A percentile compares a stretch with the other conserved stretches of the same genome.
These are phyloP conservation scores for Iselma pallidipennis DNA, from an alignment of 2,888 invertebrate genomes.

Conservation along the genomic window DNA sequence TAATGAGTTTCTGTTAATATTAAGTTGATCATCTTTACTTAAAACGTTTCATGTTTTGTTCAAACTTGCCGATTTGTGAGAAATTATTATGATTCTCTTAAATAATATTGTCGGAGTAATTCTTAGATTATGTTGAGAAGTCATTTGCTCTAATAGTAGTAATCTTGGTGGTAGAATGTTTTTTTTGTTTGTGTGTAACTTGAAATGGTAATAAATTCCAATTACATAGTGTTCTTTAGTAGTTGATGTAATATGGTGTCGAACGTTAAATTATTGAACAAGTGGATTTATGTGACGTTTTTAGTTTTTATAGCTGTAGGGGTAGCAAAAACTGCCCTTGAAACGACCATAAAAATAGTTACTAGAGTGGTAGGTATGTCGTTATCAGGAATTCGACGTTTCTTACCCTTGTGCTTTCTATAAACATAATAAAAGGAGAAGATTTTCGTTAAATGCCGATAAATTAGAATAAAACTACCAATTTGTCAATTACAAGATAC, in stretches of 20 bases:
- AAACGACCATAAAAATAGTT: constrained; percentile 2
- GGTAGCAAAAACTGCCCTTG: neutral
- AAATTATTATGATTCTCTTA: too few species aligned
- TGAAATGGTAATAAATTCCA: constrained; percentile 3
- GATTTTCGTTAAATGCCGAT: neutral
- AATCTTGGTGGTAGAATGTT: too few species aligned
- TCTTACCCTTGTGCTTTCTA: too few species aligned
- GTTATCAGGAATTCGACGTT: constrained; percentile 1
- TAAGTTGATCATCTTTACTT: too few species aligned
- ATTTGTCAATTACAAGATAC: too few species aligned
- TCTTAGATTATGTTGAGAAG: too few species aligned
- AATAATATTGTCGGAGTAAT: too few species aligned
- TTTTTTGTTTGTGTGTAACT: too few species aligned
- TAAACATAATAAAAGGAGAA: neutral
- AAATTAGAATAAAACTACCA: too few species aligned
- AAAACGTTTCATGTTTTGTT: too few species aligned
- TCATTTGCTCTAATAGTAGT: neutral
- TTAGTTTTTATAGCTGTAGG: constrained; percentile 5
- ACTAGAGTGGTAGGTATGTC: neutral
- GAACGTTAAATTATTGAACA: constrained; percentile 9
- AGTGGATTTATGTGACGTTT: constrained; percentile 4
- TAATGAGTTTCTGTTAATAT: too few species aligned
- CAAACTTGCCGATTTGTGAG: too few species aligned
- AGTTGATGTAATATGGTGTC: constrained; percentile 5
- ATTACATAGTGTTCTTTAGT: neutral